Percentiles rank a stretch among this genome's conserved stretches.
Conservation (phyloP, 2,888 invertebrate species). For the Gari tellinella region DNA sequence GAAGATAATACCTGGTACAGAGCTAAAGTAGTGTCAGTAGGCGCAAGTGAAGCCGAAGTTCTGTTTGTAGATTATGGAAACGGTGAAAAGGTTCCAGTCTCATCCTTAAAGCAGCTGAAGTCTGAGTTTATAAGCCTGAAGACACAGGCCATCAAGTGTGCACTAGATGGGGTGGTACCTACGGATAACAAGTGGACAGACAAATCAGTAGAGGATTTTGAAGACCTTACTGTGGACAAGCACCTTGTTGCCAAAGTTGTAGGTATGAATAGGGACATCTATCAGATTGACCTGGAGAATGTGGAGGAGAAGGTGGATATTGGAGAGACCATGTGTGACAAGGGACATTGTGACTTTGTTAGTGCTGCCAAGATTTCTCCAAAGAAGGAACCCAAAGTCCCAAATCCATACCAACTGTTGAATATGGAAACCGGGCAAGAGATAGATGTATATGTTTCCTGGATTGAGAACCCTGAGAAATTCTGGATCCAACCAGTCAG, state of each 20-base stretch:
- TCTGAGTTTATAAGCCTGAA: conserved; percentile 67
- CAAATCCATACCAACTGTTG: conserved; percentile 54
- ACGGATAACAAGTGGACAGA: conserved; percentile 53
- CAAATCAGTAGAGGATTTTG: conserved; percentile 59
- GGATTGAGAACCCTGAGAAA: conserved; percentile 65
- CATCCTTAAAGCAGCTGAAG: conserved; percentile 65
- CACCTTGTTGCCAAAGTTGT: conserved; percentile 58
- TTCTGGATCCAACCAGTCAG: conserved; percentile 70
- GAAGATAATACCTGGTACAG: conserved; percentile 74
- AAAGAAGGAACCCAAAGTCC: conserved; percentile 36
- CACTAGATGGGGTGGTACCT: conserved; percentile 56
- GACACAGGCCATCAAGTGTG: conserved; percentile 72
- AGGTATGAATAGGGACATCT: conserved; percentile 31
- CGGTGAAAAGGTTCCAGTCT: conserved; percentile 60
- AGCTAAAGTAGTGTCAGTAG: conserved; percentile 52
- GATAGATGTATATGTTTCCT: conserved; percentile 64
- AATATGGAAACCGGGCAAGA: conserved; percentile 23
- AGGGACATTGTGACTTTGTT: conserved; percentile 51
- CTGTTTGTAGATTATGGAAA: conserved; percentile 81
- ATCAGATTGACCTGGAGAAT: conserved; percentile 60
- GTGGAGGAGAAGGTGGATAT: conserved; percentile 55
- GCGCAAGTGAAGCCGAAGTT: conserved; percentile 61
- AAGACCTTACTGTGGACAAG: conserved; percentile 62
- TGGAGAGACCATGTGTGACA: conserved; percentile 50
- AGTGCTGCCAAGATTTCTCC: conserved; percentile 17